Conservation (phyloP, 2,888 invertebrate genomes). For the Zygogramma bicolorata region DNA sequence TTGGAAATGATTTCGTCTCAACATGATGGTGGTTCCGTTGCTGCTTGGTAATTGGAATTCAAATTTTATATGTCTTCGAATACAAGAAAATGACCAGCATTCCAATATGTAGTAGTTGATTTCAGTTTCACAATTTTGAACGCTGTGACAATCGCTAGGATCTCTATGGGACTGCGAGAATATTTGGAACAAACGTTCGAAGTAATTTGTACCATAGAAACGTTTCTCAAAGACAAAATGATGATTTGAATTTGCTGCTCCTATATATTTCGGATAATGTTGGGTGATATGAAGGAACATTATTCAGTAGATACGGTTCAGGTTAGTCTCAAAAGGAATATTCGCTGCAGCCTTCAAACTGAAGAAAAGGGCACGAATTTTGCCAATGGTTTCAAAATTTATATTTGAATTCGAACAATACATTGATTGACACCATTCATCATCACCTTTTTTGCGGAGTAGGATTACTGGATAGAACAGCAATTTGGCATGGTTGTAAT, state of each 20-base stretch:
- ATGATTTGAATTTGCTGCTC: background rate
- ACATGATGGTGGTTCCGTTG: background rate
- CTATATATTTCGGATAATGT: background rate
- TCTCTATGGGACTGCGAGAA: background rate
- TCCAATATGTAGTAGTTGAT: background rate
- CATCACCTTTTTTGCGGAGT: background rate
- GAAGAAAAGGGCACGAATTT: too few species aligned
- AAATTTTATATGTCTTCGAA: background rate
- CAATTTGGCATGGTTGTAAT: background rate
- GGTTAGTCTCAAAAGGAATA: background rate
- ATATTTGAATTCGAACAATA: background rate
- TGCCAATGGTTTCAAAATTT: too few species aligned
- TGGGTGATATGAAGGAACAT: background rate
- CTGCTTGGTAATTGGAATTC: background rate
- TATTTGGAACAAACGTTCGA: background rate
- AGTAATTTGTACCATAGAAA: background rate
- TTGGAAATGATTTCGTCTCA: background rate
- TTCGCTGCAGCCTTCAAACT: background rate
- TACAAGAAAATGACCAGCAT: background rate
- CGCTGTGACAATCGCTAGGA: background rate
- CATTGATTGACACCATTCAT: background rate
- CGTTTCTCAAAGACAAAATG: background rate
- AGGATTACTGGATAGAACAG: background rate
- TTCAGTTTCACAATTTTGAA: background rate
- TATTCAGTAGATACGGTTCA: background rate